Evolutionary conservation across 2,113 vertebrate species (phyloP), one percentile per base, ranked within the genome.

Genomic region (Kryptolebias marmoratus): DNA sequence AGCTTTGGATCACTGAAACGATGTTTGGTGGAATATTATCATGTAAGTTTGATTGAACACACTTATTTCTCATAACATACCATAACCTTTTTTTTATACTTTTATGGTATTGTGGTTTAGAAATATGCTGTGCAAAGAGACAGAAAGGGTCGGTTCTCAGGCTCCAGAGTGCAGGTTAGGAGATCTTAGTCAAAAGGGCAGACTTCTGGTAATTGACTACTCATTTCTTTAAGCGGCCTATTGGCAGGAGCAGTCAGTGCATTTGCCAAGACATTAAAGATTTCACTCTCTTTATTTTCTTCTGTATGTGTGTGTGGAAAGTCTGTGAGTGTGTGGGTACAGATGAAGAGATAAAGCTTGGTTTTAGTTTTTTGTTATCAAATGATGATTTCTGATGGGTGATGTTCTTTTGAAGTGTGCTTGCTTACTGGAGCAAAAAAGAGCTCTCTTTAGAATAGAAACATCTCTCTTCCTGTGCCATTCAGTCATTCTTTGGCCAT

Each of bases 141-240:
- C n/a, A 63, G 12, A 3, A 11, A 53, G 36, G 32, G 77, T n/a
- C 53, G 49, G 7, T 71, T 68, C 31, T 56, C 68, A 69, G 64
- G 16, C 64, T 82, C 18, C 70, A 57, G 50, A 68, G 63, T 11
- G 58, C 48, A 52, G 54, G 31, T 79, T 72, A 63, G 67, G 66
- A 74, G 83, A 84, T 87, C 79, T 83, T 65, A 55, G 84, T 84
- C 75, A 71, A 82, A 89, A 89, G 81, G 88, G 73, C 78, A 72
- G 80, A 84, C 89, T 83, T 79, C 81, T 83, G 79, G 83, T 93
- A 93, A 94, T 92, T 91, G 92, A 94, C 91, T 90, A 77, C 88
- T 94, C 90, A 93, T 93, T 93, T 89, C 90, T 92, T 89, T 92
- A 93, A 94, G 92, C 91, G 89, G 86, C 78, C 90, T 91, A 87